Evolutionary conservation across 2,888 invertebrate species (phyloP).

Genomic region (Heteromurus nitidus): DNA sequence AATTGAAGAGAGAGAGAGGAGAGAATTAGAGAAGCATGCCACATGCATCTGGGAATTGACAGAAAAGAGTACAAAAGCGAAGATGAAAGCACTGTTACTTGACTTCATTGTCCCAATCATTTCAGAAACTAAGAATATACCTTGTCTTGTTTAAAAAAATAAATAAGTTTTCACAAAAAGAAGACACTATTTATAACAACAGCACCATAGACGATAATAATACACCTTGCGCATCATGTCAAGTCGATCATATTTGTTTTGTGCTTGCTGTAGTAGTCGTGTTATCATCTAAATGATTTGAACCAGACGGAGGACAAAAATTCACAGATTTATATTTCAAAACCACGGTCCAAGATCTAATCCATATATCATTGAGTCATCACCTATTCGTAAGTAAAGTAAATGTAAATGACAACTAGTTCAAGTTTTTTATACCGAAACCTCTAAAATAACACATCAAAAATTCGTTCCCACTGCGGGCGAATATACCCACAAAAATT

Average conservation of each 20-base stretch:
- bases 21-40: not conserved
- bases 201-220: conserved; percentile 37
- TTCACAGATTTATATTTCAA: not conserved
- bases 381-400: not conserved
- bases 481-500: not conserved
- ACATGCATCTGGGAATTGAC: not conserved
- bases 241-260: no score
- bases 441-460: no score
- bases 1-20: not conserved
- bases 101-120: not conserved
- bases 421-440: no score
- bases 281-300: conserved; percentile 38
- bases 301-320: not conserved
- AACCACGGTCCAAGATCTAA: not conserved
- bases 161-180: no score
- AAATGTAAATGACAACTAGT: no score
- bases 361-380: conserved; percentile 8
- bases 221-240: conserved; percentile 38
- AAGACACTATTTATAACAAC: conserved; percentile 16
- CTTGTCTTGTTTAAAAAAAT: no score
- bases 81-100: not conserved
- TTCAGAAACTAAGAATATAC: not conserved
- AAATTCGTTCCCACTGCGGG: no score
- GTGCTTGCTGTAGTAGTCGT: no score
- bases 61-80: not conserved